A percentile compares a stretch with the other conserved stretches of the same genome.
Conservation (phyloP, 1,140 invertebrate species). For the Paraescarpia echinospica region DNA sequence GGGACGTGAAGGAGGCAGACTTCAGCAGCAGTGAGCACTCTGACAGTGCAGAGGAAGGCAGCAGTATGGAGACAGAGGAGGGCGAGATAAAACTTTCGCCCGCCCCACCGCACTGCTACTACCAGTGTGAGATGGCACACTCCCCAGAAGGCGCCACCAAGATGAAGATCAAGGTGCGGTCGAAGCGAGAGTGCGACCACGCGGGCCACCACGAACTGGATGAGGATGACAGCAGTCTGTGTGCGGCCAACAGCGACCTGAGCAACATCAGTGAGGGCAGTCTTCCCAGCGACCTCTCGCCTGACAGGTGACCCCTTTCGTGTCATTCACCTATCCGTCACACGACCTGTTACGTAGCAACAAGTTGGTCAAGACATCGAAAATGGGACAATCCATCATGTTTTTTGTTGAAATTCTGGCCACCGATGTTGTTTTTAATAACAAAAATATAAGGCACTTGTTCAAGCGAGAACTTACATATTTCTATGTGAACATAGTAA, state of each 20-base stretch:
- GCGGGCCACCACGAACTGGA: constrained; percentile 4
- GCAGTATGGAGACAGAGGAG: constrained; percentile 19
- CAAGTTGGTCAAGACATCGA: not conserved
- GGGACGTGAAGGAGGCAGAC: constrained; percentile 13
- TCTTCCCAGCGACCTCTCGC: not conserved
- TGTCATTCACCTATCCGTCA: not conserved
- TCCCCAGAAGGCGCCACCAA: constrained; percentile 11
- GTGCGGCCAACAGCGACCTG: constrained; percentile 10
- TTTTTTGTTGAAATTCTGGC: no score
- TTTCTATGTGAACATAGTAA: no score
- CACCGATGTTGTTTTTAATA: no score
- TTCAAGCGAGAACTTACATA: no score
- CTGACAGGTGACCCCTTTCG: not conserved
- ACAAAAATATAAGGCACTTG: no score
- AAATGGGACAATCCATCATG: no score
- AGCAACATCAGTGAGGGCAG: constrained; percentile 26
- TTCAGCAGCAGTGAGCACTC: constrained; percentile 24
- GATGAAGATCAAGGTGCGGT: constrained; percentile 26
- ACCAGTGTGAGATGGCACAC: constrained; percentile 1
- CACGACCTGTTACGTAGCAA: not conserved
- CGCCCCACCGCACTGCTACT: constrained; percentile 9
- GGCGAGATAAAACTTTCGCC: constrained; percentile 21
- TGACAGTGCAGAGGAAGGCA: constrained; percentile 12
- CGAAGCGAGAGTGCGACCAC: constrained; percentile 9
- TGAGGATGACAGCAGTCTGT: constrained; percentile 19